A percentile compares a stretch with the other conserved stretches of the same genome.
phyloP scores from a whole-genome alignment of 2,888 invertebrate genomes.

The Leptinotarsa juncta region DNA sequence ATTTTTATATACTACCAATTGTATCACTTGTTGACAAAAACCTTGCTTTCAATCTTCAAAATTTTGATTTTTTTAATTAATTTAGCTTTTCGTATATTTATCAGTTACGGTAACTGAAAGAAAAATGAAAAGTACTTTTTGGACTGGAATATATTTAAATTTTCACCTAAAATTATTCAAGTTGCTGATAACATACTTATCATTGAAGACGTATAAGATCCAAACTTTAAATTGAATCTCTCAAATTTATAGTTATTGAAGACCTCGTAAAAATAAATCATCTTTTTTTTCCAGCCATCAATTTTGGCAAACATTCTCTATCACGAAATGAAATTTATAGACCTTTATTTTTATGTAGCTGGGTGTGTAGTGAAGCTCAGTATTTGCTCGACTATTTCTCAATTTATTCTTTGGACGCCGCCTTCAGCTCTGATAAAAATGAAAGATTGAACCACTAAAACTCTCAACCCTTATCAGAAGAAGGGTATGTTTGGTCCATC shows the following conservation, averaged over 20 bases:
- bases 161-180: no score
- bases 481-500: constrained; percentile 42
- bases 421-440: constrained; percentile 50
- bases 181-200: no score
- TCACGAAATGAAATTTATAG: constrained; percentile 40
- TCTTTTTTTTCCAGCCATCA: constrained; percentile 5
- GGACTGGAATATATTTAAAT: no score
- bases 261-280: neutral
- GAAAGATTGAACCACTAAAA: constrained; percentile 49
- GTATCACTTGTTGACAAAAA: no score
- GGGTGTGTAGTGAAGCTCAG: constrained; percentile 45
- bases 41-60: no score
- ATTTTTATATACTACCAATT: no score
- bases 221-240: no score
- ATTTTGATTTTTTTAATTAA: no score
- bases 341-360: constrained; percentile 43
- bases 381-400: constrained; percentile 55
- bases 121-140: no score
- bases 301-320: constrained; percentile 43
- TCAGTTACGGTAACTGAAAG: no score
- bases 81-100: no score
- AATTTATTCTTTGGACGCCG: constrained; percentile 53
- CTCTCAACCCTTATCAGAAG: constrained; percentile 47
- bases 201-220: no score
- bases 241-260: neutral